These are phyloP conservation scores for Pseudomyrmex sp. DNA, from an alignment of 1,140 invertebrate species.

Conservation along the genomic window DNA sequence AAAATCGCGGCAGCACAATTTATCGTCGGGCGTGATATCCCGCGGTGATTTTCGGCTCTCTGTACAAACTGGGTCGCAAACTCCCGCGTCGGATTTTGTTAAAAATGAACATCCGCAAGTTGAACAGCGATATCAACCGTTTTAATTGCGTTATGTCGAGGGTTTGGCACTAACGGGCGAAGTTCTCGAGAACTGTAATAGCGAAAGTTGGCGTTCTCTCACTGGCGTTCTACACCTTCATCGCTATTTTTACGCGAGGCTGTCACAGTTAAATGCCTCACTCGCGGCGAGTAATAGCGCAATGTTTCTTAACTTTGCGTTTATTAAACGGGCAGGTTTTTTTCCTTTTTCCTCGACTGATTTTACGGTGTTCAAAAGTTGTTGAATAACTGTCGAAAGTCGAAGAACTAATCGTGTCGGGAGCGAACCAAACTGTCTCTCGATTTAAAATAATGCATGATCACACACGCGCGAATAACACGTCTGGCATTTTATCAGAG, in stretches of 20 bases:
- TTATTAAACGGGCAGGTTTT: constrained; percentile 28
- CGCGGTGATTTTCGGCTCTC: not conserved
- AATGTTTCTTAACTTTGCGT: constrained; percentile 36
- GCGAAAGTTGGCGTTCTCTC: constrained; percentile 19
- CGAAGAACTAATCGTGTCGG: constrained; percentile 9
- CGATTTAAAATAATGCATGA: not conserved
- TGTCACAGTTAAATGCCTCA: constrained; percentile 28
- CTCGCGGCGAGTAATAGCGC: constrained; percentile 12
- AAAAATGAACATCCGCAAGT: constrained; percentile 11
- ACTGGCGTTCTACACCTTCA: constrained; percentile 9
- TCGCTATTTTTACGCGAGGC: constrained; percentile 40
- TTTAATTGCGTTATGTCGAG: constrained; percentile 36
- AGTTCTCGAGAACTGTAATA: constrained; percentile 39
- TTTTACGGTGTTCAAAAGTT: no score
- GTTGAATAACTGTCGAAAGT: not conserved
- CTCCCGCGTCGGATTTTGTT: not conserved
- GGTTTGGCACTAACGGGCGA: constrained; percentile 31
- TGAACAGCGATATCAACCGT: not conserved
- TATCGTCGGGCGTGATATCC: not conserved
- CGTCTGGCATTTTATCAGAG: not conserved
- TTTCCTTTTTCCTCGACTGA: not conserved
- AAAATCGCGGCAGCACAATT: not conserved
- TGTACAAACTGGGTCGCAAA: not conserved
- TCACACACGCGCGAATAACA: no score
- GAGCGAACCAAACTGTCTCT: not conserved